Percentiles rank a stretch among this genome's conserved stretches.
phyloP scores from a whole-genome alignment of 2,888 invertebrate genomes.

The Bombylius discolor region DNA sequence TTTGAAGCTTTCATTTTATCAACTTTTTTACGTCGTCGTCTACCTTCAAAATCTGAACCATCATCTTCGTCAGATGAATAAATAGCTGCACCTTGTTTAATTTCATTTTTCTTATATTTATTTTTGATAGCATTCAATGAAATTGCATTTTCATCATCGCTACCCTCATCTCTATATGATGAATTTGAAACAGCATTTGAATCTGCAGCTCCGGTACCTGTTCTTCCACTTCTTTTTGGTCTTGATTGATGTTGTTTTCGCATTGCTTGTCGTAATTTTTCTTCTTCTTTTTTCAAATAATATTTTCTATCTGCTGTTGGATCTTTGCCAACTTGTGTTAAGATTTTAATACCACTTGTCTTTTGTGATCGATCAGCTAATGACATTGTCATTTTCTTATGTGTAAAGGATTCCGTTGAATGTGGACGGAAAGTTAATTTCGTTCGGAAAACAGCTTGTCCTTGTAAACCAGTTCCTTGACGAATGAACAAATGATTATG shows the following conservation, averaged over 20 bases:
- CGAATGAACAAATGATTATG: constrained; percentile 96
- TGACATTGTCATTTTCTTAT: constrained; percentile 96
- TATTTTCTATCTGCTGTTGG: constrained; percentile 87
- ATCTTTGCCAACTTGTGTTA: constrained; percentile 67
- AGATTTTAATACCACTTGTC: constrained; percentile 87
- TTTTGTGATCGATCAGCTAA: constrained; percentile 90
- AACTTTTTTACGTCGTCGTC: constrained; percentile 49
- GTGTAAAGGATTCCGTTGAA: constrained; percentile 97
- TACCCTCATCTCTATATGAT: constrained; percentile 58
- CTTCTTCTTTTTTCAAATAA: constrained; percentile 96
- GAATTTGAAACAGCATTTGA: constrained; percentile 28
- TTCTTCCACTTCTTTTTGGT: constrained; percentile 38
- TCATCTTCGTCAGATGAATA: constrained; percentile 73
- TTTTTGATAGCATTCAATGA: constrained; percentile 90
- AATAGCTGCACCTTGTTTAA: constrained; percentile 44
- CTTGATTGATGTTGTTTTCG: constrained; percentile 44
- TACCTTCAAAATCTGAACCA: constrained; percentile 68
- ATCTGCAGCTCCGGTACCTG: constrained; percentile 30
- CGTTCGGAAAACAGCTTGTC: constrained; percentile 92
- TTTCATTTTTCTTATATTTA: constrained; percentile 59
- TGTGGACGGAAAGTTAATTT: constrained; percentile 96
- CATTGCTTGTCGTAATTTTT: constrained; percentile 80
- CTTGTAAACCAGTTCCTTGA: constrained; percentile 95
- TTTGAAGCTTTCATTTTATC: constrained; percentile 67
- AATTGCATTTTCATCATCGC: constrained; percentile 88